A percentile compares a stretch with the other conserved stretches of the same genome.
Conservation (phyloP, 2,888 invertebrate species). For the Lasioglossum morio region DNA sequence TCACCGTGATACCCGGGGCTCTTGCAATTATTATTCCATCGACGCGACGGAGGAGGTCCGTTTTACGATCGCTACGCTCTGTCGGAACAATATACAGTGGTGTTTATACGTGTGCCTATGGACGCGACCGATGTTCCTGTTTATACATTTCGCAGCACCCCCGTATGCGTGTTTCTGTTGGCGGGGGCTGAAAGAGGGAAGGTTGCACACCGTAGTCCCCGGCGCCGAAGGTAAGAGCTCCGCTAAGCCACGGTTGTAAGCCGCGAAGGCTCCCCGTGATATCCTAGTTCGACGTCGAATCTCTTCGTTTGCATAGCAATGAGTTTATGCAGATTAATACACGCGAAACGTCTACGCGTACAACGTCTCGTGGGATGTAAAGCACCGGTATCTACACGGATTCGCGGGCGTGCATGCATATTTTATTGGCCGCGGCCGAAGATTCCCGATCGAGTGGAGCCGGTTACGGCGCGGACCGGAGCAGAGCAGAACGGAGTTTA, state of each 20-base stretch:
- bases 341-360: constrained; percentile 75
- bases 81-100: constrained; percentile 3
- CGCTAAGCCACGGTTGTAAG: constrained; percentile 69
- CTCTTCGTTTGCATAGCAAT: constrained; percentile 80
- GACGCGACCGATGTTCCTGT: constrained; percentile 23
- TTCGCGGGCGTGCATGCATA: constrained; percentile 64
- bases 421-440: constrained; percentile 67
- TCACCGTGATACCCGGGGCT: constrained; percentile 26
- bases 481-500: not conserved
- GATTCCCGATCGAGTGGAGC: constrained; percentile 60
- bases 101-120: not conserved
- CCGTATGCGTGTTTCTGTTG: constrained; percentile 22
- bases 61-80: constrained; percentile 64
- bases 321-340: constrained; percentile 84
- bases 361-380: constrained; percentile 69
- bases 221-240: constrained; percentile 45
- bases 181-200: not conserved
- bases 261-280: constrained; percentile 66
- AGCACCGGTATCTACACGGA: constrained; percentile 60
- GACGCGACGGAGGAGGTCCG: constrained; percentile 59
- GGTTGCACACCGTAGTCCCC: constrained; percentile 14
- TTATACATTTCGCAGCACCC: constrained; percentile 9
- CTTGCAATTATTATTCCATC: constrained; percentile 69
- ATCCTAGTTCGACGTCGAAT: constrained; percentile 75
- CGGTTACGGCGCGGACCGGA: not conserved